Percentiles rank a stretch among this genome's conserved stretches.
Conservation (phyloP, 1,140 invertebrate genomes). For the Diorhabda sublineata region DNA sequence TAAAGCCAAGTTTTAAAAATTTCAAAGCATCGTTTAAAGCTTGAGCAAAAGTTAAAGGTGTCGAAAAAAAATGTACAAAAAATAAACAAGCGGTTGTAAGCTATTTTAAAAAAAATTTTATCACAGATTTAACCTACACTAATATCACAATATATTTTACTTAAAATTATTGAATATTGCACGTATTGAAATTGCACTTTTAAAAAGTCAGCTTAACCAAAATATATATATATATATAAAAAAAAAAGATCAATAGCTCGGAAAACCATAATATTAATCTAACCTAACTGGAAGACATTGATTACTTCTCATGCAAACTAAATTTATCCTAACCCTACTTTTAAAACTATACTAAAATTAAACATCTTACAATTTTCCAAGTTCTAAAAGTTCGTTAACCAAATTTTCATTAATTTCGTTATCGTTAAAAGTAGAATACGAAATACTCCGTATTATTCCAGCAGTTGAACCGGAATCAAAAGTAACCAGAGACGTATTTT, state of each 20-base stretch:
- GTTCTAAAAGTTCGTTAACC: constrained; percentile 52
- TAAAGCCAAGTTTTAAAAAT: constrained; percentile 25
- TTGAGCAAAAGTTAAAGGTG: constrained; percentile 43
- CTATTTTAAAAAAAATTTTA: neutral
- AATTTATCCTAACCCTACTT: neutral
- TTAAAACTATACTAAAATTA: constrained; percentile 12
- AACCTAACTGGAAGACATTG: constrained; percentile 11
- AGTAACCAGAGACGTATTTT: constrained; percentile 46
- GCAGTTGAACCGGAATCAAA: constrained; percentile 40
- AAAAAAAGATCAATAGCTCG: constrained; percentile 7
- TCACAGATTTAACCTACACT: neutral
- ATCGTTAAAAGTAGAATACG: constrained; percentile 46
- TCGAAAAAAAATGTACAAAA: constrained; percentile 12
- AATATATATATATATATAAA: neutral
- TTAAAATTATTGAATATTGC: constrained; percentile 1
- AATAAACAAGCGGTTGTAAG: neutral
- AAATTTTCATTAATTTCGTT: constrained; percentile 53
- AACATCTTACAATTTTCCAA: constrained; percentile 26
- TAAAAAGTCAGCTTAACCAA: constrained; percentile 29
- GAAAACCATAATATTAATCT: constrained; percentile 17
- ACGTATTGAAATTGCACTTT: constrained; percentile 24
- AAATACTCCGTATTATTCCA: constrained; percentile 30
- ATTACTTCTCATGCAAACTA: neutral
- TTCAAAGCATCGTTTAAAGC: constrained; percentile 38
- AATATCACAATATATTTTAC: constrained; percentile 3